Conservation (phyloP, 2,888 invertebrate genomes). For the Tholera decimalis region DNA sequence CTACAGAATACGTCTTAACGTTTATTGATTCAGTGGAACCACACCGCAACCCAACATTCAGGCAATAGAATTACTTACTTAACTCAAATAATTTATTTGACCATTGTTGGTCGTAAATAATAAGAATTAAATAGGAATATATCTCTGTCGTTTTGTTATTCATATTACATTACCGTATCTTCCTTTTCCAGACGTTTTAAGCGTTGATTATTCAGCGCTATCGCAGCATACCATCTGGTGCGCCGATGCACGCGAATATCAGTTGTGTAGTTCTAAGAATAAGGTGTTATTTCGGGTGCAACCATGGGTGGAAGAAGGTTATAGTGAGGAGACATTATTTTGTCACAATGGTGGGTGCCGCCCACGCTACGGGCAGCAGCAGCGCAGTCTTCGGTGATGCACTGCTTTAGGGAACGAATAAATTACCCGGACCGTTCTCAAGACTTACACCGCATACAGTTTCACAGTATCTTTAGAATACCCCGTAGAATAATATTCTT, state of each 20-base stretch:
- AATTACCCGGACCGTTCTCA: slow-evolving; percentile 85
- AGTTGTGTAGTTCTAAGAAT: slow-evolving; percentile 72
- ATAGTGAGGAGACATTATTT: slow-evolving; percentile 89
- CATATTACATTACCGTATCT: slow-evolving; percentile 91
- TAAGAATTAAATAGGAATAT: slow-evolving; percentile 90
- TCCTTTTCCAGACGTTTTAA: slow-evolving; percentile 91
- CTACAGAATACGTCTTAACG: slow-evolving; percentile 46
- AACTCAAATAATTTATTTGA: slow-evolving; percentile 81
- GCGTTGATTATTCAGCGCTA: slow-evolving; percentile 91
- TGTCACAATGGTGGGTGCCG: slow-evolving; percentile 90
- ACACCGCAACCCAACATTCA: slow-evolving; percentile 70
- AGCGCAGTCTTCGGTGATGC: slow-evolving; percentile 88
- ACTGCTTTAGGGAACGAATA: slow-evolving; percentile 90
- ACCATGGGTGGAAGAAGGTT: slow-evolving; percentile 76
- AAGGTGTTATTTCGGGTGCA: slow-evolving; percentile 79
- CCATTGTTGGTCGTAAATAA: slow-evolving; percentile 84
- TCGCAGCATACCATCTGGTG: slow-evolving; percentile 87
- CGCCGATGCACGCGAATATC: slow-evolving; percentile 67
- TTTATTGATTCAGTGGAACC: slow-evolving; percentile 60
- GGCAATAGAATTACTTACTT: slow-evolving; percentile 65
- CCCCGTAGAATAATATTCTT: slow-evolving; percentile 77
- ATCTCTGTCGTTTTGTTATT: slow-evolving; percentile 91
- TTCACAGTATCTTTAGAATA: slow-evolving; percentile 81
- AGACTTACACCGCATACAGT: slow-evolving; percentile 81
- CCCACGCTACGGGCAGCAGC: slow-evolving; percentile 87